Conservation (phyloP, 1,140 invertebrate genomes). For the Brevipalpus yothersi region DNA sequence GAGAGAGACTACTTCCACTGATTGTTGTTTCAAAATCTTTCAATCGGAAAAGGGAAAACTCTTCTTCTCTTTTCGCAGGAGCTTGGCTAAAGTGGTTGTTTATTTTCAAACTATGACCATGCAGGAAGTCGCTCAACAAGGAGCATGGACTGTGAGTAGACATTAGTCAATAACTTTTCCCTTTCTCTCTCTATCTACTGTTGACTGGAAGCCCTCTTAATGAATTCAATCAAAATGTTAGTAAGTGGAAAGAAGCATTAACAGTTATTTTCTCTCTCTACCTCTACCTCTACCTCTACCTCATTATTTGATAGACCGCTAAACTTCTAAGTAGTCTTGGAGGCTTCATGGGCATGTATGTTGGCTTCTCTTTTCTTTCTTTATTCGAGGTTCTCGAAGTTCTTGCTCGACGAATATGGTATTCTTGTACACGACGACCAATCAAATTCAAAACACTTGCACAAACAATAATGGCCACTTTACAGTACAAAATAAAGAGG, state of each 20-base stretch:
- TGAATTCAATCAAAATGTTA: no score
- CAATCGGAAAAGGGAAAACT: no score
- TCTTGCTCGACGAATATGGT: slow-evolving; percentile 9
- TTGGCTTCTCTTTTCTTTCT: slow-evolving; percentile 11
- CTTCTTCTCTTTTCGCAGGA: slow-evolving; percentile 1
- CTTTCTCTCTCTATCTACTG: background rate
- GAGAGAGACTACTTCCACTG: no score
- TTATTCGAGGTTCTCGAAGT: slow-evolving; percentile 11
- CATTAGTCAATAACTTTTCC: no score
- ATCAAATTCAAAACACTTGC: slow-evolving; percentile 3
- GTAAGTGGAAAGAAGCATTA: no score
- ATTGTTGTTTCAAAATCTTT: no score
- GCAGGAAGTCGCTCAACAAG: slow-evolving; percentile 8
- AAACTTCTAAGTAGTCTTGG: slow-evolving; percentile 10
- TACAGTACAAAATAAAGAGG: background rate
- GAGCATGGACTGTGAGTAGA: slow-evolving; percentile 2
- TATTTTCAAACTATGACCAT: slow-evolving; percentile 12
- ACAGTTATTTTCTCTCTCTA: background rate
- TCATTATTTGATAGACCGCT: slow-evolving; percentile 3
- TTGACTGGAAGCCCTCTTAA: background rate
- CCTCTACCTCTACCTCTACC: background rate
- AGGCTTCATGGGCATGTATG: slow-evolving; percentile 12
- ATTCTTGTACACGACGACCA: slow-evolving; percentile 2
- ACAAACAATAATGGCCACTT: background rate
- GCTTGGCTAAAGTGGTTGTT: slow-evolving; percentile 11